A percentile compares a stretch with the other conserved stretches of the same genome.
Evolutionary conservation across 2,113 vertebrate species (phyloP).

Genomic region (Tiliqua scincoides): DNA sequence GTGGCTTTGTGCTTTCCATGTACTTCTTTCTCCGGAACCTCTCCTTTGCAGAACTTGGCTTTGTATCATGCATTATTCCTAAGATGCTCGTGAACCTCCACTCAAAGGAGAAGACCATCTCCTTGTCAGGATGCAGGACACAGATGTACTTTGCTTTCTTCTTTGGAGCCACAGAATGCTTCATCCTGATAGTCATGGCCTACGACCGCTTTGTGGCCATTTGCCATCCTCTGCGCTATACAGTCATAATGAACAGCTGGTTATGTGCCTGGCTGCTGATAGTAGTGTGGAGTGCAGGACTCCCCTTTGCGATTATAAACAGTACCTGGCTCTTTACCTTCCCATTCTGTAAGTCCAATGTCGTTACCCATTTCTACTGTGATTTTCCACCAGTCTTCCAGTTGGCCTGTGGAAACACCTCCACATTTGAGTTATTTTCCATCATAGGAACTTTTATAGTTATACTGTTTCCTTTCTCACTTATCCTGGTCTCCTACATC

Average conservation of each 20-base stretch:
- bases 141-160: slow-evolving; percentile 38
- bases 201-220: slow-evolving; percentile 32
- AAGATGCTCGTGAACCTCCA: slow-evolving; percentile 28
- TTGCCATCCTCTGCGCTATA: slow-evolving; percentile 45
- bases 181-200: slow-evolving; percentile 49
- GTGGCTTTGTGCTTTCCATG: slow-evolving; percentile 28
- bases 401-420: slow-evolving; percentile 46
- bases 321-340: slow-evolving; percentile 52
- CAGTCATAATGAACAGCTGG: slow-evolving; percentile 33
- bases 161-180: slow-evolving; percentile 35
- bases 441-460: slow-evolving; percentile 42
- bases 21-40: slow-evolving; percentile 29
- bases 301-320: slow-evolving; percentile 48
- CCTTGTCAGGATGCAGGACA: slow-evolving; percentile 20
- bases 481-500: slow-evolving; percentile 46
- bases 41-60: slow-evolving; percentile 17
- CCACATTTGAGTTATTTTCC: slow-evolving; percentile 30
- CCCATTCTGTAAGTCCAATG: slow-evolving; percentile 43
- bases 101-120: slow-evolving; percentile 12
- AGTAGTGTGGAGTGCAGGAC: slow-evolving; percentile 21
- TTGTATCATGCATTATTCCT: slow-evolving; percentile 21
- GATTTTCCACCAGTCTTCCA: slow-evolving; percentile 63
- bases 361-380: slow-evolving; percentile 63
- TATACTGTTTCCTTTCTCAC: slow-evolving; percentile 44
- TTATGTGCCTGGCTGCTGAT: slow-evolving; percentile 37